Percentiles rank a stretch among this genome's conserved stretches.
These are phyloP conservation scores for Rhinichthys klamathensis DNA, from an alignment of 2,113 vertebrate species.

Conservation along the genomic window DNA sequence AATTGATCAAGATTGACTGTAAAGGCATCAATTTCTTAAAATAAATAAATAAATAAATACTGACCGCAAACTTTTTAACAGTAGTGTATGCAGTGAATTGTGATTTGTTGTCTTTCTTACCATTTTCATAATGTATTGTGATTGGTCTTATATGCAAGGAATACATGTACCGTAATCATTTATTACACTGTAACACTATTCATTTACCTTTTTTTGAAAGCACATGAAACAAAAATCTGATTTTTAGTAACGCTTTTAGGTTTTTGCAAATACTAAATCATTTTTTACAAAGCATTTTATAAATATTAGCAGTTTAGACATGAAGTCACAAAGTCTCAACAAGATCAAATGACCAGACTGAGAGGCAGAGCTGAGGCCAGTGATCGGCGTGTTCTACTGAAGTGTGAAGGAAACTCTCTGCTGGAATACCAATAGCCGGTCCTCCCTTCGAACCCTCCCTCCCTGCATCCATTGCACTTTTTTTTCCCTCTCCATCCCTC, in stretches of 20 bases:
- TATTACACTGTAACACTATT: background rate
- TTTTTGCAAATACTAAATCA: background rate
- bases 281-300: background rate
- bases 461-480: background rate
- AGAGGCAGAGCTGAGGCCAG: background rate
- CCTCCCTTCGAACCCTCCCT: slow-evolving; percentile 41
- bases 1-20: too few species aligned
- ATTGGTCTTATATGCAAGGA: too few species aligned
- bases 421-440: slow-evolving; percentile 29
- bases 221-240: too few species aligned
- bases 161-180: too few species aligned
- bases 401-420: slow-evolving; percentile 27
- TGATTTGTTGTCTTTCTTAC: background rate
- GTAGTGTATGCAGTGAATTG: background rate
- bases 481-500: slow-evolving; percentile 57
- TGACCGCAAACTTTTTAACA: background rate
- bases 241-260: background rate
- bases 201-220: background rate
- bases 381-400: slow-evolving; percentile 29
- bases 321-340: slow-evolving; percentile 30
- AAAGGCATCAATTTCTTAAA: background rate
- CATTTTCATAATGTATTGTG: background rate
- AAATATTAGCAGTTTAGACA: slow-evolving; percentile 10
- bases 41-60: background rate
- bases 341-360: slow-evolving; percentile 20